These are phyloP conservation scores for Halichoeres trimaculatus DNA, from an alignment of 2,113 vertebrate species.

Conservation along the genomic window DNA sequence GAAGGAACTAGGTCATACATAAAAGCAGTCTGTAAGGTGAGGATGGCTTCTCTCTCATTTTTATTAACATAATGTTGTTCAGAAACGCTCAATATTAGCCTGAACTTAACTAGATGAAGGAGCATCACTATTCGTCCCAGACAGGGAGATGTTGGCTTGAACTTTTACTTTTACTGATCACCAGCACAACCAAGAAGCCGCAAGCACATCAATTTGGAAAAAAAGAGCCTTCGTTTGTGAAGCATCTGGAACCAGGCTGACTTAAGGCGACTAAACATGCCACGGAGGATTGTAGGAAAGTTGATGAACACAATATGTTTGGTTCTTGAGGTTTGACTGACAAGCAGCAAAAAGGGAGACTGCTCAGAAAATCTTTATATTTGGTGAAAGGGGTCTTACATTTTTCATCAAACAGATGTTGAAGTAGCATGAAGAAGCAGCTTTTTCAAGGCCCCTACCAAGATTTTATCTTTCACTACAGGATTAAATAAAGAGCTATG, in stretches of 20 bases:
- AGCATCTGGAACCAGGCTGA: too few relatives aligned
- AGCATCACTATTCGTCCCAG: background rate
- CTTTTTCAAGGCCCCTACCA: background rate
- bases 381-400: too few relatives aligned
- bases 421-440: background rate
- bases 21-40: background rate
- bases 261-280: too few relatives aligned
- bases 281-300: background rate
- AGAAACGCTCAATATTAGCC: background rate
- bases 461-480: background rate
- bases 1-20: background rate
- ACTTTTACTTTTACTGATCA: too few relatives aligned
- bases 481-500: background rate
- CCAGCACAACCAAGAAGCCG: too few relatives aligned
- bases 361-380: background rate
- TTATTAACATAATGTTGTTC: background rate
- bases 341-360: background rate
- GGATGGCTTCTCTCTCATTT: background rate
- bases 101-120: background rate
- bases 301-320: background rate
- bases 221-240: too few relatives aligned
- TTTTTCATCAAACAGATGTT: background rate
- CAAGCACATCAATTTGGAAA: too few relatives aligned
- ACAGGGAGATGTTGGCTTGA: background rate
- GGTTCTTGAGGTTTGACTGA: background rate